These are phyloP conservation scores for Artibeus jamaicensis DNA, from an alignment of 2,797 vertebrate species.

Conservation along the genomic window DNA sequence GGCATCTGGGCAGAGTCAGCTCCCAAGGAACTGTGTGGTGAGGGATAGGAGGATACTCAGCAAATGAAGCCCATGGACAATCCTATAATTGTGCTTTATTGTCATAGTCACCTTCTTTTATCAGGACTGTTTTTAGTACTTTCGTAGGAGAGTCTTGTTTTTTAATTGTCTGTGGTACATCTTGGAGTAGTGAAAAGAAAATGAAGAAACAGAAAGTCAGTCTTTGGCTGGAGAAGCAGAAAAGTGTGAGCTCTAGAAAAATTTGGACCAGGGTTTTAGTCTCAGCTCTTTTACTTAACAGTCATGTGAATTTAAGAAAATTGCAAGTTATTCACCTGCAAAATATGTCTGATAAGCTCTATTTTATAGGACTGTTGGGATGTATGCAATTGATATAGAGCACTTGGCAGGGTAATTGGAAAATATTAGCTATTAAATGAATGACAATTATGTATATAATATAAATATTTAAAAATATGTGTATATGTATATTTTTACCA, in stretches of 20 bases:
- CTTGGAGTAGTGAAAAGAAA: neutral
- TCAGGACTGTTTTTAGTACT: neutral
- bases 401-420: neutral
- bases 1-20: neutral
- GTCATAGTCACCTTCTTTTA: neutral
- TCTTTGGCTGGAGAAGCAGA: neutral
- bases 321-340: neutral
- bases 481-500: neutral
- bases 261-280: neutral
- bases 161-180: neutral
- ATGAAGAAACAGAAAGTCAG: neutral
- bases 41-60: neutral
- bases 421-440: neutral
- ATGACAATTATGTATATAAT: neutral
- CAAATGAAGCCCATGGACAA: neutral
- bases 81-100: neutral
- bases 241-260: neutral
- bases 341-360: neutral
- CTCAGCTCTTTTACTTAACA: neutral
- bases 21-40: neutral
- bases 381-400: neutral
- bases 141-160: neutral
- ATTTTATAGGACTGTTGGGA: neutral
- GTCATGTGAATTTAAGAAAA: neutral
- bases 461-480: too few relatives aligned